phyloP scores from a whole-genome alignment of 2,888 invertebrate genomes.

The Corbicula japonica region DNA sequence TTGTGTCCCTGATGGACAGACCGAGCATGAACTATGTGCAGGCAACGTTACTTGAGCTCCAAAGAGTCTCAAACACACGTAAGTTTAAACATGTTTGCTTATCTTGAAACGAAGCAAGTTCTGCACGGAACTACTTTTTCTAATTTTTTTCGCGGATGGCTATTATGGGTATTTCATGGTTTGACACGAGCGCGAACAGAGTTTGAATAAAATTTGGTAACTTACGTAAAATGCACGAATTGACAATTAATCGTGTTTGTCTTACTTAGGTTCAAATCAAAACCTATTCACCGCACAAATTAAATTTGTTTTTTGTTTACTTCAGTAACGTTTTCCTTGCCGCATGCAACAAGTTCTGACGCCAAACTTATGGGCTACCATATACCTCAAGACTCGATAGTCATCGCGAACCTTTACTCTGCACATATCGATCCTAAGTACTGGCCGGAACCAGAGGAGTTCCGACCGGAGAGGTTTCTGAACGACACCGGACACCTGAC shows the following conservation, averaged over 20 bases:
- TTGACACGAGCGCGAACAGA: too few relatives aligned
- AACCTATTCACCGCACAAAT: background rate
- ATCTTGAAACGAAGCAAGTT: too few relatives aligned
- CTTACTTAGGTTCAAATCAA: too few relatives aligned
- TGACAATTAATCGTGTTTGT: background rate
- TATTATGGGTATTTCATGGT: too few relatives aligned
- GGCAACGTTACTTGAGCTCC: conserved; percentile 75
- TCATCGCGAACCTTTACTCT: conserved; percentile 80
- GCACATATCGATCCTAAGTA: conserved; percentile 79
- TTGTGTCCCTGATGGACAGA: conserved; percentile 68
- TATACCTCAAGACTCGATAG: conserved; percentile 76
- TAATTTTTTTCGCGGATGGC: too few relatives aligned
- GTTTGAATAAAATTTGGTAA: too few relatives aligned
- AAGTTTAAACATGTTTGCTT: conserved; percentile 10
- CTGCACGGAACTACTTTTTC: too few relatives aligned
- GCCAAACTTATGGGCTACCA: conserved; percentile 62
- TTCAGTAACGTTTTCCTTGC: conserved; percentile 74
- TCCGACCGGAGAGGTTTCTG: conserved; percentile 80
- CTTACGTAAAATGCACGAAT: too few relatives aligned
- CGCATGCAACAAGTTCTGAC: conserved; percentile 71
- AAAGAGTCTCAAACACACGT: conserved; percentile 75
- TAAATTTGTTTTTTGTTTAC: conserved; percentile 5
- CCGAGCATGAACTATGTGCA: conserved; percentile 66
- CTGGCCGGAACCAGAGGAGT: conserved; percentile 77
- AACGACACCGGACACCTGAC: conserved; percentile 69